Conservation (phyloP, 2,888 invertebrate species). For the Invenusta paracnida region DNA sequence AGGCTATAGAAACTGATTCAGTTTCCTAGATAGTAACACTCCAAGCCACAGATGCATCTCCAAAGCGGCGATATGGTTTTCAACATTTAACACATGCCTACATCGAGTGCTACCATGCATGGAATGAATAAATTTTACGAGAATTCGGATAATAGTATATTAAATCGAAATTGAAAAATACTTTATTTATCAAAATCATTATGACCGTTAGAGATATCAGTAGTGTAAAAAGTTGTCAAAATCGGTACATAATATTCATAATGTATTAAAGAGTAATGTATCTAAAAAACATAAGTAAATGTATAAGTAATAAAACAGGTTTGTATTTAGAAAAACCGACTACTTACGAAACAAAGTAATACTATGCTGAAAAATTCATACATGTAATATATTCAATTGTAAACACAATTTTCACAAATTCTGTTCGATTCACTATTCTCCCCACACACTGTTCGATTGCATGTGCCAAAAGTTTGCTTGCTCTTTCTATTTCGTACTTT, state of each 20-base stretch:
- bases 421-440: conserved; percentile 15
- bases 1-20: too few species aligned
- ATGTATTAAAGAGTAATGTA: conserved; percentile 21
- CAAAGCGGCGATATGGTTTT: too few species aligned
- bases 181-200: conserved; percentile 18
- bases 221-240: conserved; percentile 20
- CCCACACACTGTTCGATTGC: conserved; percentile 13
- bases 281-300: conserved; percentile 18
- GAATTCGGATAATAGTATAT: conserved; percentile 18
- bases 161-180: background rate
- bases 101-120: too few species aligned
- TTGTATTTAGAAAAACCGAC: conserved; percentile 5
- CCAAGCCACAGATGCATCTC: too few species aligned
- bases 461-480: background rate
- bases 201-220: conserved; percentile 6
- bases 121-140: conserved; percentile 1
- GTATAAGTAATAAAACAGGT: conserved; percentile 18
- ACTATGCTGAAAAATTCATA: background rate
- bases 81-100: background rate
- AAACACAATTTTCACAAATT: background rate
- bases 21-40: too few species aligned
- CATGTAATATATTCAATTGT: background rate
- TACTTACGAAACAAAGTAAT: conserved; percentile 12
- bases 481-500: conserved; percentile 18
- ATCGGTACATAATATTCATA: background rate